Conservation (phyloP, 2,797 vertebrate species). For the Sebastes aleutianus region DNA sequence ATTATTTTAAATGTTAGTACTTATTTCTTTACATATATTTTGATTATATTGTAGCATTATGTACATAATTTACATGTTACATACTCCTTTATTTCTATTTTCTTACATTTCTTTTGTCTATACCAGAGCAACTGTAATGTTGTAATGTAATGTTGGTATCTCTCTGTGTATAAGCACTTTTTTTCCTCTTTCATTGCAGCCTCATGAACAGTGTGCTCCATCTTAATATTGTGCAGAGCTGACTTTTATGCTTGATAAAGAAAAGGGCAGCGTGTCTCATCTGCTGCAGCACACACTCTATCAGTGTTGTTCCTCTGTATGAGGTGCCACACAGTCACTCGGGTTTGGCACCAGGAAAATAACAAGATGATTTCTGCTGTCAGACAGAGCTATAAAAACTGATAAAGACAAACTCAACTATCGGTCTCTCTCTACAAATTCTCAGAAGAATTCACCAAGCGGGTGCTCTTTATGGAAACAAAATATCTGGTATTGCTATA, state of each 20-base stretch:
- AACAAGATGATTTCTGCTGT: slow-evolving; percentile 37
- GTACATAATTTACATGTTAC: no score
- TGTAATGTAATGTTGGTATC: no score
- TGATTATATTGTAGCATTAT: no score
- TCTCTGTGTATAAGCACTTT: neutral
- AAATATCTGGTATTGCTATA: neutral
- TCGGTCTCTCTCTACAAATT: neutral
- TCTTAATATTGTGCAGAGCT: slow-evolving; percentile 3
- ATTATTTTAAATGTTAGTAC: no score
- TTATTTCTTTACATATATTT: no score
- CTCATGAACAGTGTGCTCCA: neutral
- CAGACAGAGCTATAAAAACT: slow-evolving; percentile 4
- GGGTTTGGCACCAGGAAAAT: slow-evolving; percentile 19
- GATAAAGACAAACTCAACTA: slow-evolving; percentile 21
- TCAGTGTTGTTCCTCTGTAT: slow-evolving; percentile 6
- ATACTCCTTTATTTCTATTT: no score
- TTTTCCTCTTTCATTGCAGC: neutral
- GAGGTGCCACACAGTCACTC: neutral
- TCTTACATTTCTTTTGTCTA: no score
- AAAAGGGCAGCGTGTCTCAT: slow-evolving; percentile 21
- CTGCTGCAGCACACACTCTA: neutral
- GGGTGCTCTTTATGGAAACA: neutral
- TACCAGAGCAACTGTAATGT: no score
- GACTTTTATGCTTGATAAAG: neutral
- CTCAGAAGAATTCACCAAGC: neutral